Conservation (phyloP, 2,113 vertebrate species). For the Antigone vipio region DNA sequence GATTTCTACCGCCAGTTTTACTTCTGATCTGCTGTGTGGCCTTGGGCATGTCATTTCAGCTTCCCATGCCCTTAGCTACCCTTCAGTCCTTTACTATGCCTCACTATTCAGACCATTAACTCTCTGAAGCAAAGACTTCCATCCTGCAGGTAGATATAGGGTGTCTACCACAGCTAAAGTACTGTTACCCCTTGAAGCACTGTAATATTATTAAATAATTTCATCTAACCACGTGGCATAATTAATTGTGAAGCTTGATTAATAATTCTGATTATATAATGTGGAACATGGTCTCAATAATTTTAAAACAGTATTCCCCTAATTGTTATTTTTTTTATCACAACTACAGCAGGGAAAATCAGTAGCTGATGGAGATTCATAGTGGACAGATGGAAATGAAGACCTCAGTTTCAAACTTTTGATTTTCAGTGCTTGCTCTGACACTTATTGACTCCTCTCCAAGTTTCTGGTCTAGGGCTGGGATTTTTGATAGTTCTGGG, state of each 20-base stretch:
- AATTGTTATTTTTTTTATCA: neutral
- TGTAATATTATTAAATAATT: neutral
- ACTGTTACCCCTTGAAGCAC: neutral
- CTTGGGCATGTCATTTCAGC: neutral
- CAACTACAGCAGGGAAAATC: neutral
- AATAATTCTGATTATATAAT: neutral
- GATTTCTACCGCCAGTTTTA: neutral
- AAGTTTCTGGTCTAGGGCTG: neutral
- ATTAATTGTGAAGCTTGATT: neutral
- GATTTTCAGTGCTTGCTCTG: neutral
- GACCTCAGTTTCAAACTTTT: neutral
- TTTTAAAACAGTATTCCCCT: neutral
- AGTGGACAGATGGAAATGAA: neutral
- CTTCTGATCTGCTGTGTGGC: neutral
- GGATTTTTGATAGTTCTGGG: neutral
- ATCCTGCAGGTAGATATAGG: neutral
- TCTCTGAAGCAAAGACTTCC: neutral
- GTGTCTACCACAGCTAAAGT: constrained; percentile 22
- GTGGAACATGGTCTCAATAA: neutral
- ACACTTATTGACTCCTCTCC: neutral
- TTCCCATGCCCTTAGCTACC: neutral
- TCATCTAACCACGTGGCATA: neutral
- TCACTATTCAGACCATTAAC: neutral
- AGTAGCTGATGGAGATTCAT: neutral
- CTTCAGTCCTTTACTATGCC: neutral